These are phyloP conservation scores for Disparrhopalites patrizii DNA, from an alignment of 2,888 invertebrate genomes.

Conservation along the genomic window DNA sequence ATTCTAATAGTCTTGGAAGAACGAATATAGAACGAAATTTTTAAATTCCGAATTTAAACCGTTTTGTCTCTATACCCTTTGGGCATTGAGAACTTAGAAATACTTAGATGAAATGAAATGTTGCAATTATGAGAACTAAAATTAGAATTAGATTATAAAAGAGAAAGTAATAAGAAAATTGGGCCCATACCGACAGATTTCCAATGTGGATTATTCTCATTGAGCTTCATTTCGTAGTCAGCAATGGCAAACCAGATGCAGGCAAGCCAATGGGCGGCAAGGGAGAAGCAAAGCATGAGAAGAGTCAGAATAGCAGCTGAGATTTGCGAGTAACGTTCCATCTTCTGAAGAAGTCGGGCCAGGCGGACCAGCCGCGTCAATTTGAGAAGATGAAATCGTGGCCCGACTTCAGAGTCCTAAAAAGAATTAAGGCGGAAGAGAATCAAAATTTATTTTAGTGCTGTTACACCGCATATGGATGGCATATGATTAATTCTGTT, in stretches of 20 bases:
- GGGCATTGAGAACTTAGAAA: too few relatives aligned
- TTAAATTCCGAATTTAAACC: too few relatives aligned
- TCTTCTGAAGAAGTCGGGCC: conserved; percentile 86
- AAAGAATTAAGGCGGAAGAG: too few relatives aligned
- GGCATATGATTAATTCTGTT: too few relatives aligned
- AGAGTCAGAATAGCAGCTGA: conserved; percentile 89
- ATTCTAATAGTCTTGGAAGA: too few relatives aligned
- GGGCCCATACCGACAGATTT: conserved; percentile 74
- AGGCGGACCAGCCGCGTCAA: conserved; percentile 82
- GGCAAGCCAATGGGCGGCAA: conserved; percentile 94
- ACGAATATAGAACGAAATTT: too few relatives aligned
- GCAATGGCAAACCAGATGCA: conserved; percentile 97
- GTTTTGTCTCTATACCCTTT: too few relatives aligned
- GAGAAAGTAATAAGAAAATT: too few relatives aligned
- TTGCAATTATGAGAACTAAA: background rate
- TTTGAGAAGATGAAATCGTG: conserved; percentile 79
- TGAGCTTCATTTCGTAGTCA: conserved; percentile 71
- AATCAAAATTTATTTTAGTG: too few relatives aligned
- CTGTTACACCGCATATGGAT: too few relatives aligned
- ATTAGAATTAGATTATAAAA: background rate
- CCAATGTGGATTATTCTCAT: conserved; percentile 65
- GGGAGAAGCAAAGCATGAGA: conserved; percentile 87
- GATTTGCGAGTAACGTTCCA: conserved; percentile 95
- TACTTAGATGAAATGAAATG: too few relatives aligned
- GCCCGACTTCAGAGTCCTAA: background rate